Conservation (phyloP, 1,140 invertebrate species). For the Aphis gossypii region DNA sequence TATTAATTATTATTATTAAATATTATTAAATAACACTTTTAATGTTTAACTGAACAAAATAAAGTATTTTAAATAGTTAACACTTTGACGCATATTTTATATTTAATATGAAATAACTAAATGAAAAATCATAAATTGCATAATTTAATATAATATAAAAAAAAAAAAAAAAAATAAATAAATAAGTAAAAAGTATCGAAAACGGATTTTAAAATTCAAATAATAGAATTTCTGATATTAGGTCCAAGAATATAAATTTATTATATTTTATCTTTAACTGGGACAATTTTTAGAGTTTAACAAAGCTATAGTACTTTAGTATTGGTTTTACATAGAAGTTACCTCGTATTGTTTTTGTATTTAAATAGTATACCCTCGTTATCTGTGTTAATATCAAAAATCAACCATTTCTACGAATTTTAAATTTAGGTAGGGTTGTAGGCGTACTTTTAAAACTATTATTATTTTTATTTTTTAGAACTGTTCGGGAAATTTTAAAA, state of each 20-base stretch:
- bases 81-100: background rate
- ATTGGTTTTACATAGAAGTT: background rate
- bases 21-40: background rate
- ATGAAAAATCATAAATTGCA: background rate
- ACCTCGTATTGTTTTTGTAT: background rate
- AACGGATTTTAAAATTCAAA: background rate
- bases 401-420: too few relatives aligned
- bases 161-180: background rate
- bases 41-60: background rate
- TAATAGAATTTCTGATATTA: background rate
- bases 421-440: too few relatives aligned
- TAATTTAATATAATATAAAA: background rate
- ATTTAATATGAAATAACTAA: background rate
- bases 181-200: background rate
- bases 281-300: background rate
- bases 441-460: background rate
- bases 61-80: background rate
- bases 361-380: background rate
- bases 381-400: background rate
- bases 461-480: background rate
- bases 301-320: background rate
- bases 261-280: background rate
- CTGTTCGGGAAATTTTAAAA: background rate
- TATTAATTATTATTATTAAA: too few relatives aligned
- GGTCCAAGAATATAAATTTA: background rate